Conservation (phyloP, 2,888 invertebrate genomes). For the Sminthurides aquaticus region DNA sequence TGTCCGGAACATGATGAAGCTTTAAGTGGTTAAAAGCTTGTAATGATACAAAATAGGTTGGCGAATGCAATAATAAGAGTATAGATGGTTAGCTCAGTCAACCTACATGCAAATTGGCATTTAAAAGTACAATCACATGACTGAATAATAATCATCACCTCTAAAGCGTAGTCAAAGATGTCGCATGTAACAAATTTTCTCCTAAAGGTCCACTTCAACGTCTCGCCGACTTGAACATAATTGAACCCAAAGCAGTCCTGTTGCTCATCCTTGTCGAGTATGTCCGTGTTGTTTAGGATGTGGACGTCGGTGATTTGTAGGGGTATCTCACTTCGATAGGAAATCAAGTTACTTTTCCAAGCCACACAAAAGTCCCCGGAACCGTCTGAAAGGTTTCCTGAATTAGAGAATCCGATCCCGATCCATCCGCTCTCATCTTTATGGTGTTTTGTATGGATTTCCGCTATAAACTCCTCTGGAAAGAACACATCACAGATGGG, state of each 20-base stretch:
- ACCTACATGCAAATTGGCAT: too few relatives aligned
- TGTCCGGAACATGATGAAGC: too few relatives aligned
- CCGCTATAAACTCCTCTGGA: conserved; percentile 40
- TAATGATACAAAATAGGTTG: too few relatives aligned
- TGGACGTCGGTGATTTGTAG: conserved; percentile 38
- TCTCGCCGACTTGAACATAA: conserved; percentile 51
- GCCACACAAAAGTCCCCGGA: conserved; percentile 40
- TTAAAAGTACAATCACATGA: too few relatives aligned
- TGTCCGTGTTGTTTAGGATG: conserved; percentile 31
- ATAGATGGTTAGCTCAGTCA: too few relatives aligned
- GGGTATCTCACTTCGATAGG: conserved; percentile 12
- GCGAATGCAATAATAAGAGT: too few relatives aligned
- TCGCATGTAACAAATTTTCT: conserved; percentile 82
- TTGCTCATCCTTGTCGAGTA: conserved; percentile 53
- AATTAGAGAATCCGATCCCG: conserved; percentile 40
- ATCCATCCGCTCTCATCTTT: conserved; percentile 34
- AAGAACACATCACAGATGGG: not conserved
- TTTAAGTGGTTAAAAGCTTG: too few relatives aligned
- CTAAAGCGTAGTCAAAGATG: conserved; percentile 63
- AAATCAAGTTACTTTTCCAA: conserved; percentile 34
- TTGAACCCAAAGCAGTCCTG: conserved; percentile 66
- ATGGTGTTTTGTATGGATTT: conserved; percentile 36
- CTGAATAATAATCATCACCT: too few relatives aligned
- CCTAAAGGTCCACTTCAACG: conserved; percentile 62
- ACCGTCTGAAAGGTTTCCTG: conserved; percentile 40